Evolutionary conservation across 2,888 invertebrate species (phyloP), one percentile per base, ranked within the genome.

Genomic region (Gymnocheta viridis): DNA sequence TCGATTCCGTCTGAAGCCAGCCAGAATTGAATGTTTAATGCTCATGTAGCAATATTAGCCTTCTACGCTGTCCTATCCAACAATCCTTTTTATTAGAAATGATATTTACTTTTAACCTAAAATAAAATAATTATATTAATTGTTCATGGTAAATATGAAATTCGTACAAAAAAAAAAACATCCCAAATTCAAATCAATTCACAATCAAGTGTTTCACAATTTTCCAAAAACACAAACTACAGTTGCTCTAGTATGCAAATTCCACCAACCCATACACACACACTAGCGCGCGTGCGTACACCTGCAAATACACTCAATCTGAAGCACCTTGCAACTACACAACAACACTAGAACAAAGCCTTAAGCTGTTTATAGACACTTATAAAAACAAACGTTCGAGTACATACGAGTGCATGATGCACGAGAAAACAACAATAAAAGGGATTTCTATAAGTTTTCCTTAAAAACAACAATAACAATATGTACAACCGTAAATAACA

Each of bases 151-250:
- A n/a, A n/a, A n/a, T n/a, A n/a, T n/a, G n/a, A n/a, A n/a, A n/a
- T n/a, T n/a, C n/a, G n/a, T 6, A 32, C 10, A 7, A 32, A 32
- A 1, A 32, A 7, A 10, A 32, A 1, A 7, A 32, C 6, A 32
- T 6, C 6, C 5, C 5, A 9, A 32, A 9, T 47, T n/a, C 29
- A 82, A 76, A 86, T 86, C 87, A 86, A 29, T 47, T 56, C 38
- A 22, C 51, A n/a, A n/a, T 2, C 32, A 35, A 29, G 17, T 12
- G 2, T 38, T 14, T 66, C 4, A 56, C 6, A 27, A 51, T 35
- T 35, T 51, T 10, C n/a, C 35, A 27, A 17, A 62, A 64, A 47
- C 54, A 27, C 64, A 22, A 62, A 44, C 47, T 58, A 47, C 49
- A 56, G 35, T 41, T 64, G 51, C 29, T 27, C 12, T 51, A 2